Conservation (phyloP, 2,888 invertebrate species). For the Auanema freiburgensis region DNA sequence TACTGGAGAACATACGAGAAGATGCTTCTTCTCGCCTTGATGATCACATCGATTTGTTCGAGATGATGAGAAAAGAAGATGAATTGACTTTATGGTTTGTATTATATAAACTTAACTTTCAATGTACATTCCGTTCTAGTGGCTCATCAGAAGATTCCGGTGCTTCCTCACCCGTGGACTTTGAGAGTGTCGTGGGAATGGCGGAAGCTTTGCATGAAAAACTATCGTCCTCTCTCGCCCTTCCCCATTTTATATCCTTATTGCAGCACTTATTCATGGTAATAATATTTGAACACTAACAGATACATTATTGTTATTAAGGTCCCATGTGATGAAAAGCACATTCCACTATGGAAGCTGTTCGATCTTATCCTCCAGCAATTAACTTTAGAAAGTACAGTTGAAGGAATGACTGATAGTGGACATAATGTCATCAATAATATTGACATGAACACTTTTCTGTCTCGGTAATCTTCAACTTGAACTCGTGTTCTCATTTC, state of each 20-base stretch:
- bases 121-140: slow-evolving; percentile 9
- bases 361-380: slow-evolving; percentile 93
- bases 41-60: slow-evolving; percentile 92
- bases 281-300: slow-evolving; percentile 2
- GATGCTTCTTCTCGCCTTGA: slow-evolving; percentile 53
- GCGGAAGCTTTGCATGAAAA: slow-evolving; percentile 74
- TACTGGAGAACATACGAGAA: slow-evolving; percentile 25
- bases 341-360: slow-evolving; percentile 88
- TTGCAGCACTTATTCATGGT: slow-evolving; percentile 84
- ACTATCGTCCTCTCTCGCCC: slow-evolving; percentile 82
- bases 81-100: slow-evolving; percentile 88
- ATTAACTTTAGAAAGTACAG: slow-evolving; percentile 52
- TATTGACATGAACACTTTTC: slow-evolving; percentile 55
- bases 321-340: slow-evolving; percentile 78
- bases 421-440: slow-evolving; percentile 37
- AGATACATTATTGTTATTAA: slow-evolving; percentile 9
- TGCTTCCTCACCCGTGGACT: slow-evolving; percentile 53
- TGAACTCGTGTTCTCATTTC: background rate
- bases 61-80: slow-evolving; percentile 90
- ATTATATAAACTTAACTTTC: slow-evolving; percentile 13
- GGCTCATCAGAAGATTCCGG: slow-evolving; percentile 39
- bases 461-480: slow-evolving; percentile 33
- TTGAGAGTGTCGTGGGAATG: slow-evolving; percentile 82
- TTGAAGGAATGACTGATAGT: slow-evolving; percentile 48
- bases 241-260: slow-evolving; percentile 86